phyloP scores from a whole-genome alignment of 2,113 vertebrate genomes.

The Ifrita kowaldi region DNA sequence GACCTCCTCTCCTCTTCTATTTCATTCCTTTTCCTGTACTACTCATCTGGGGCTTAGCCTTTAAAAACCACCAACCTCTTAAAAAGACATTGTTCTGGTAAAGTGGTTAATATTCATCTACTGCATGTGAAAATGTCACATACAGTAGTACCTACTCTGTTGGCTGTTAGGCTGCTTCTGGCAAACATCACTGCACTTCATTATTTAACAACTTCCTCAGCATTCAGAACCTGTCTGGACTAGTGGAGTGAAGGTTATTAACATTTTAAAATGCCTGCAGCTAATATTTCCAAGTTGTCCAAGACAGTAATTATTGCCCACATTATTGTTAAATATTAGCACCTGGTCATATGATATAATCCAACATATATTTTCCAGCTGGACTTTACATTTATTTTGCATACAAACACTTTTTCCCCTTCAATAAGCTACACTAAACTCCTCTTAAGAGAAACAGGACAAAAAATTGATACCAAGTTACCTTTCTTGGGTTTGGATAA shows the following conservation, averaged over 20 bases:
- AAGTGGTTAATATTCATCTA: neutral
- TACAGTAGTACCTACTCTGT: neutral
- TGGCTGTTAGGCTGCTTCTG: neutral
- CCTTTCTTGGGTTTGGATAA: neutral
- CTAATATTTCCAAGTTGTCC: neutral
- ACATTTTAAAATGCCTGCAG: constrained; percentile 7
- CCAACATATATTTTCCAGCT: neutral
- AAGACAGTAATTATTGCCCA: neutral
- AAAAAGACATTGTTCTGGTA: neutral
- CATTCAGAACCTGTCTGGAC: neutral
- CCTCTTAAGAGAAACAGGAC: neutral
- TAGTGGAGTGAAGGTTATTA: constrained; percentile 5
- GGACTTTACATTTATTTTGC: neutral
- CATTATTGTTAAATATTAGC: neutral
- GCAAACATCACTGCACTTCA: neutral
- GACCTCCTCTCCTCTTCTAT: neutral
- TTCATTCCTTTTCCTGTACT: neutral
- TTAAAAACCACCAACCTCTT: neutral
- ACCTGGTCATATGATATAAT: neutral
- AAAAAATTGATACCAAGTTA: neutral
- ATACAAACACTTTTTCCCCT: accelerated
- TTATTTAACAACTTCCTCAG: constrained; percentile 13
- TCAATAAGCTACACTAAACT: neutral
- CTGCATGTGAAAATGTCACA: neutral
- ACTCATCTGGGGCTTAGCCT: neutral